phyloP scores from a whole-genome alignment of 2,888 invertebrate genomes.

The Eutolmus rufibarbis region DNA sequence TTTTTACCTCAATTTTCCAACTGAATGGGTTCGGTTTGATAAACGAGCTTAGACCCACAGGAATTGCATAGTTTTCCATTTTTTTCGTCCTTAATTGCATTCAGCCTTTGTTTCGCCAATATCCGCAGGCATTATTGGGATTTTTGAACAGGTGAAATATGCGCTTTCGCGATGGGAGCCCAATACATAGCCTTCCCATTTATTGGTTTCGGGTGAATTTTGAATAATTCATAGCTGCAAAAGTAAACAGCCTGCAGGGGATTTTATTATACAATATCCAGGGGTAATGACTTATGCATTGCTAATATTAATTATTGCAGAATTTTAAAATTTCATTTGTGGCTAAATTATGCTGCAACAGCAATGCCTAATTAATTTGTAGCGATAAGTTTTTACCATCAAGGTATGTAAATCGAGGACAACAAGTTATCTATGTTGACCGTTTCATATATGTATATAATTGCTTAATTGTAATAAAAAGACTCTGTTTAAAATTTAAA shows the following conservation, averaged over 20 bases:
- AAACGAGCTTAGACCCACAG: not conserved
- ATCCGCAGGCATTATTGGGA: not conserved
- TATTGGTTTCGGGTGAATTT: not conserved
- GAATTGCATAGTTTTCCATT: not conserved
- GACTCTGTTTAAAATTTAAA: too few relatives aligned
- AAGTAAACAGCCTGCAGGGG: not conserved
- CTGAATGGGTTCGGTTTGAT: not conserved
- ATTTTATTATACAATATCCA: not conserved
- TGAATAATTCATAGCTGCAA: not conserved
- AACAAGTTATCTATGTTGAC: not conserved
- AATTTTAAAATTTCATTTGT: not conserved
- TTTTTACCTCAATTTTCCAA: not conserved
- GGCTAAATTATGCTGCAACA: not conserved
- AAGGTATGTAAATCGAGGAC: not conserved
- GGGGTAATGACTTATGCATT: not conserved
- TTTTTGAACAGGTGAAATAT: not conserved
- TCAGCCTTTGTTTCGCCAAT: not conserved
- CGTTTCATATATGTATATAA: too few relatives aligned
- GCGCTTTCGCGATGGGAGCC: not conserved
- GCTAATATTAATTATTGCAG: not conserved
- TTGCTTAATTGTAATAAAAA: too few relatives aligned
- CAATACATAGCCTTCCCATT: not conserved
- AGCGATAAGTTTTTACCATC: not conserved
- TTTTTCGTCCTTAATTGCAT: not conserved
- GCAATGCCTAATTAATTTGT: not conserved